Evolutionary conservation across 2,888 invertebrate genomes (phyloP).

Genomic region (Yponomeuta plumbellus): DNA sequence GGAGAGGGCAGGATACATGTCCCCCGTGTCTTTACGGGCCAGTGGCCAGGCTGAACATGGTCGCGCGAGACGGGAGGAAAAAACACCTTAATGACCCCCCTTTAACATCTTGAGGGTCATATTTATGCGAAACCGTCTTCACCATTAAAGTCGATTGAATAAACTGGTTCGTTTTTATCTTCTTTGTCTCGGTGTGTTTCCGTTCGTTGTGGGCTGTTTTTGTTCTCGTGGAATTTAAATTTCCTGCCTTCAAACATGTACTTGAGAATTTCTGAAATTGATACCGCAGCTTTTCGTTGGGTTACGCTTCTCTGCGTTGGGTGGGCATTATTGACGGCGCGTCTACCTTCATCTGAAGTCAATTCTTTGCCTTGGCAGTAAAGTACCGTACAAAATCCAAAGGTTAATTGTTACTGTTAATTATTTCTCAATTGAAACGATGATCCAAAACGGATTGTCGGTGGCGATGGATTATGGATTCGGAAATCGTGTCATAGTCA

Average conservation of each 20-base stretch:
- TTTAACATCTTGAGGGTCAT: slow-evolving; percentile 42
- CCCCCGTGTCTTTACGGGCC: slow-evolving; percentile 70
- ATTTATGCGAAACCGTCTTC: slow-evolving; percentile 55
- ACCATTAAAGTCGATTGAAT: slow-evolving; percentile 56
- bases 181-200: slow-evolving; percentile 40
- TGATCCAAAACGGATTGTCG: too few species aligned
- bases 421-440: too few species aligned
- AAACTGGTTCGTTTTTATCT: slow-evolving; percentile 63
- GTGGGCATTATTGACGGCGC: too few species aligned
- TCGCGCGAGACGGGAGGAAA: slow-evolving; percentile 55
- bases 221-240: neutral
- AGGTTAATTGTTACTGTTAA: too few species aligned
- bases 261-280: neutral
- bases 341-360: too few species aligned
- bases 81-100: slow-evolving; percentile 44
- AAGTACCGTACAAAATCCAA: too few species aligned
- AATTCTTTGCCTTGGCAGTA: too few species aligned
- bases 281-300: neutral
- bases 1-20: slow-evolving; percentile 73
- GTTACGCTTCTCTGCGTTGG: too few species aligned
- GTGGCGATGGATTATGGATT: too few species aligned
- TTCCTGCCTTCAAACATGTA: neutral
- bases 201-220: slow-evolving; percentile 34
- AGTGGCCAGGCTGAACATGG: slow-evolving; percentile 54
- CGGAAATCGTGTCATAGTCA: too few species aligned